phyloP scores from a whole-genome alignment of 2,888 invertebrate species.

The Bugulina stolonifera region DNA sequence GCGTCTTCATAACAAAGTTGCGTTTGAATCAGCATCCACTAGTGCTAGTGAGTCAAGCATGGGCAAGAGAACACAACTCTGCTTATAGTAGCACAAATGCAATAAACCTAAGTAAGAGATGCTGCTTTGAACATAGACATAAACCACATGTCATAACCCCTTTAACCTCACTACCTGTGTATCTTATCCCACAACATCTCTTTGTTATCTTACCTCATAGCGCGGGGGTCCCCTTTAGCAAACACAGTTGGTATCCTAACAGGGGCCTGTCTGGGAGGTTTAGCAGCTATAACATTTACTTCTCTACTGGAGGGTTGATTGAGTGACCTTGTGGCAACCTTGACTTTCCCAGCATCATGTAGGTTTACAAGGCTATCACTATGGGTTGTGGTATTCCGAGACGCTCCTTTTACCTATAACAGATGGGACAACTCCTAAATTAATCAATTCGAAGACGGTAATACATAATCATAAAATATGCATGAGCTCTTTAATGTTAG shows the following conservation, averaged over 20 bases:
- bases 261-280: slow-evolving; percentile 33
- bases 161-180: background rate
- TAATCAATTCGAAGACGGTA: too few relatives aligned
- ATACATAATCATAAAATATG: too few relatives aligned
- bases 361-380: background rate
- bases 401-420: slow-evolving; percentile 2
- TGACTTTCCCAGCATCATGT: background rate
- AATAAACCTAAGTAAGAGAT: too few relatives aligned
- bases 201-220: slow-evolving; percentile 19
- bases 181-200: background rate
- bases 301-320: background rate
- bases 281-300: background rate
- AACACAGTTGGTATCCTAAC: slow-evolving; percentile 42
- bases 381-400: background rate
- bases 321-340: background rate
- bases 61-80: too few relatives aligned
- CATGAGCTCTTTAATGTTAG: too few relatives aligned
- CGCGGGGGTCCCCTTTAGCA: slow-evolving; percentile 32
- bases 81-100: too few relatives aligned
- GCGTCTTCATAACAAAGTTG: too few relatives aligned
- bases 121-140: too few relatives aligned
- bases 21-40: too few relatives aligned
- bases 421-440: too few relatives aligned
- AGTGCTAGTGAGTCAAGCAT: too few relatives aligned
- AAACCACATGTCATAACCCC: background rate